These are phyloP conservation scores for Rhynchopsitta pachyrhyncha DNA, from an alignment of 2,113 vertebrate genomes.

Conservation along the genomic window DNA sequence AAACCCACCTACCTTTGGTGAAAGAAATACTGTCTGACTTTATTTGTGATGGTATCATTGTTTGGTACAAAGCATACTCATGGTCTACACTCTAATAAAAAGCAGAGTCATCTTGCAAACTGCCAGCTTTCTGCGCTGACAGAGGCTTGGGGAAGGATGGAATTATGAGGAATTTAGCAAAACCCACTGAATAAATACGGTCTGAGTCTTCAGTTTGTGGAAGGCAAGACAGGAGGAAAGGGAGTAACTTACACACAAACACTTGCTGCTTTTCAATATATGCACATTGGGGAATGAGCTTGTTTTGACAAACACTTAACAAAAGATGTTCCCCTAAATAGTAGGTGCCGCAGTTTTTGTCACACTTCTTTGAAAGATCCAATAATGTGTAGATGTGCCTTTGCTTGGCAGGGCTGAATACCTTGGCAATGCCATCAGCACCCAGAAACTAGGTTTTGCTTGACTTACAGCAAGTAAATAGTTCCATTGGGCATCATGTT, in stretches of 20 bases:
- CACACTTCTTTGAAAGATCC: not conserved
- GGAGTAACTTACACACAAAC: not conserved
- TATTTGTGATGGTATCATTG: not conserved
- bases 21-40: not conserved
- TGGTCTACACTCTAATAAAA: not conserved
- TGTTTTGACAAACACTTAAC: not conserved
- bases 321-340: not conserved
- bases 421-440: not conserved
- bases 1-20: not conserved
- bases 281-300: not conserved
- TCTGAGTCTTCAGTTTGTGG: not conserved
- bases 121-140: not conserved
- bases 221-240: not conserved
- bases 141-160: not conserved
- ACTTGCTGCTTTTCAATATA: not conserved
- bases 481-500: not conserved
- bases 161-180: slow-evolving; percentile 13
- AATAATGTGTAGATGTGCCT: not conserved
- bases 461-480: not conserved
- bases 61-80: not conserved
- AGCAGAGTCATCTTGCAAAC: not conserved
- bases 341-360: not conserved
- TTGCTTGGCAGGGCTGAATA: not conserved
- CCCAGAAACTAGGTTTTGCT: not conserved
- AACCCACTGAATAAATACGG: not conserved